Conservation (phyloP, 2,113 vertebrate genomes). For the Podarcis muralis region DNA sequence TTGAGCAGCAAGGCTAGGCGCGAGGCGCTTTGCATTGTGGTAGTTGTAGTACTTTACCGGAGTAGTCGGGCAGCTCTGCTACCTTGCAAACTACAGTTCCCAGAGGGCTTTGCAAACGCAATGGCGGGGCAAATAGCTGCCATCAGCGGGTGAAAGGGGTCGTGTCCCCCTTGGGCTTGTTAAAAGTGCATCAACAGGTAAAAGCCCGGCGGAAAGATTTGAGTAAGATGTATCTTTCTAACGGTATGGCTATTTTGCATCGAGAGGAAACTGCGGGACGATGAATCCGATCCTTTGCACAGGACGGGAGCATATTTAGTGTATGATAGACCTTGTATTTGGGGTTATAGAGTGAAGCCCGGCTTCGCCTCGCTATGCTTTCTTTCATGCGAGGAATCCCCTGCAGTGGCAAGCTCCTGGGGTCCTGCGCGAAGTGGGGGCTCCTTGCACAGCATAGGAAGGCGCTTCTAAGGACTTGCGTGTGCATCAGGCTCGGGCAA, state of each 20-base stretch:
- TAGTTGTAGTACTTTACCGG: conserved; percentile 41
- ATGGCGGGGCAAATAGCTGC: background rate
- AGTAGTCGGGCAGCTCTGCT: background rate
- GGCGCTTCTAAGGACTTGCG: background rate
- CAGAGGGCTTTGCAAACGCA: conserved; percentile 23
- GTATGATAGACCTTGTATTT: background rate
- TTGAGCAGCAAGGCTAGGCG: fast-evolving
- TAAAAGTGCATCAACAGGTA: background rate
- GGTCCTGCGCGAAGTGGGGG: background rate
- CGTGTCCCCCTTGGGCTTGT: background rate
- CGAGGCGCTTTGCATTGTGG: conserved; percentile 60
- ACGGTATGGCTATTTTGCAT: background rate
- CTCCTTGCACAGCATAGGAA: background rate
- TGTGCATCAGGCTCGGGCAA: conserved; percentile 15
- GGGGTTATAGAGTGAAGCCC: background rate
- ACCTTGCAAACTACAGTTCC: conserved; percentile 51
- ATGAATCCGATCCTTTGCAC: background rate
- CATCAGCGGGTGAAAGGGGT: fast-evolving
- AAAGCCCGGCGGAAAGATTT: background rate
- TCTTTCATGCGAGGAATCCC: conserved; percentile 33
- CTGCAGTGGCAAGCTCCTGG: conserved; percentile 33
- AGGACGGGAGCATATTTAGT: background rate
- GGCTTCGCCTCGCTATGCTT: conserved; percentile 50
- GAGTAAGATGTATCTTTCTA: background rate
- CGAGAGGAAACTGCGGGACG: background rate